Percentiles rank a stretch among this genome's conserved stretches.
These are phyloP conservation scores for Enteromius afrohamiltoni DNA, from an alignment of 2,797 vertebrate genomes.

Conservation along the genomic window DNA sequence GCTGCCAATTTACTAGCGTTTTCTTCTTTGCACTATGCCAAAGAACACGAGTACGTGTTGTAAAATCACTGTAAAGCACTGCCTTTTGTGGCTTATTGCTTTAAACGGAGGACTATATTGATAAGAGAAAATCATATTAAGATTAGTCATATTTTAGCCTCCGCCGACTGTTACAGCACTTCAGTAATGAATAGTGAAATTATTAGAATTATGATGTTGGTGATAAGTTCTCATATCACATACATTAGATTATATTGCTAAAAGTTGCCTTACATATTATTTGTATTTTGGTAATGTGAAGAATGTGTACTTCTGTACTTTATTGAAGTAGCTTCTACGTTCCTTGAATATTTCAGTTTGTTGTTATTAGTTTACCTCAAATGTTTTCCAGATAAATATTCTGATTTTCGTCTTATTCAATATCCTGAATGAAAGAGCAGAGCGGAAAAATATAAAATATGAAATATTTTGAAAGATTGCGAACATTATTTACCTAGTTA, in stretches of 20 bases:
- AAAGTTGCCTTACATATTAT: background rate
- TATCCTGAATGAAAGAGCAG: background rate
- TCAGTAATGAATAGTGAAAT: background rate
- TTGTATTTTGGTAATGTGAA: background rate
- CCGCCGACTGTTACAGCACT: background rate
- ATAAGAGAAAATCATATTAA: background rate
- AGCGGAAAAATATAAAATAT: background rate
- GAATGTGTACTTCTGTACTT: background rate
- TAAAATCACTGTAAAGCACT: conserved; percentile 17
- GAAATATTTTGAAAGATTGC: background rate
- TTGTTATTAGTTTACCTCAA: background rate
- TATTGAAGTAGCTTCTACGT: background rate
- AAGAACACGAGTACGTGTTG: background rate
- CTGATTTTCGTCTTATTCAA: background rate
- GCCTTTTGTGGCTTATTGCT: conserved; percentile 3
- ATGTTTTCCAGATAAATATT: background rate
- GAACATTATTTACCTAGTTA: too few species aligned
- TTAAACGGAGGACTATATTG: background rate
- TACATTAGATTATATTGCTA: background rate
- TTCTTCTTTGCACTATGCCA: background rate
- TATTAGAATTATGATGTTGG: background rate
- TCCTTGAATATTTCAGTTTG: background rate
- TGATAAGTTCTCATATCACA: background rate
- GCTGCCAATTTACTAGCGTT: background rate
- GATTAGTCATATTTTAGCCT: background rate